Evolutionary conservation across 2,888 invertebrate genomes (phyloP), one percentile per base, ranked within the genome.

Genomic region (Cheilosia vulpina): DNA sequence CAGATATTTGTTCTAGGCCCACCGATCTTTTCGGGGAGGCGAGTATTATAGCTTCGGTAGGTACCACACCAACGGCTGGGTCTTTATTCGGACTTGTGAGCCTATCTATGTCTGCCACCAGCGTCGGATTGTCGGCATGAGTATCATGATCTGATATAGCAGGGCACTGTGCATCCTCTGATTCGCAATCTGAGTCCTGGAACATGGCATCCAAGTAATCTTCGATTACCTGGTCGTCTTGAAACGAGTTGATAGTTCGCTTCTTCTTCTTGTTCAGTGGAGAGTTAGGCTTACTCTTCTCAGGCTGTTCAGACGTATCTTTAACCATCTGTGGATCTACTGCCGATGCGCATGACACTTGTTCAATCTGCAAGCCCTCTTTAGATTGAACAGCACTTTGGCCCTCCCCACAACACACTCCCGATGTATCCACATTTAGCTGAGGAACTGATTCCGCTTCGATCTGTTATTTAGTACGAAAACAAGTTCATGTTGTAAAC

Each of bases 201-300:
- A 52, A 65, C 0, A 65, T 65, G n/a, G 34, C 31, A 27, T 55
- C 27, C 15, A 68, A 43, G 13, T 2, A 43, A 4, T 17, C 19
- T 43, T 68, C 68, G 27, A 68, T 55, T 55, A 41, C 27, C 11
- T 68, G 13, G 9, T n/a, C 24, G 0, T 4, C n/a, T 19, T 58
- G 21, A 9, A 7, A 24, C 2, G n/a, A 27, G 15, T 9, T 21
- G 7, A 7, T 19, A 27, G 7, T 19, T 21, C 4, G 52, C 13
- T n/a, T 5, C n/a, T 27, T 21, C 21, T 45, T 21, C 13, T 13
- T 13, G 15, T 24, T 24, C 38, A 13, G 13, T 4, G 4, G 13
- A 38, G 38, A 0, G 13, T 4, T 13, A 38, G 38, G 13, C 13
- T 38, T 38, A 4, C 38, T 38, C 3, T 4, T 38, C 2, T 38